Conservation (phyloP, 2,888 invertebrate species). For the Sisyra nigra region DNA sequence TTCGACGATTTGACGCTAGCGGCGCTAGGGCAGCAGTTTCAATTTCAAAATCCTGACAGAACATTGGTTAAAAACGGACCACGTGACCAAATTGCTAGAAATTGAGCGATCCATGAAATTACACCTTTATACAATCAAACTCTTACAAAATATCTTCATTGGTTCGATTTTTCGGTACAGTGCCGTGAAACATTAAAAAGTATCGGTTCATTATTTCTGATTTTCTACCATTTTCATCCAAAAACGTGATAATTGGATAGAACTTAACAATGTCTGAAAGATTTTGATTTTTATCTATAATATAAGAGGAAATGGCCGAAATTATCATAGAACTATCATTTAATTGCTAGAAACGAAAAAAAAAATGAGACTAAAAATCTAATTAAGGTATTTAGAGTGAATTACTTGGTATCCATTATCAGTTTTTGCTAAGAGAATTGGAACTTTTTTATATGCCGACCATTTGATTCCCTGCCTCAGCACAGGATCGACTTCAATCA, state of each 20-base stretch:
- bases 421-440: conserved; percentile 66
- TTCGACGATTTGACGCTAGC: no score
- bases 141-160: conserved; percentile 42
- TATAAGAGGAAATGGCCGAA: conserved; percentile 66
- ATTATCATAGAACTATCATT: conserved; percentile 91
- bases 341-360: conserved; percentile 46
- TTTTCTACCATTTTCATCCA: conserved; percentile 49
- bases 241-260: conserved; percentile 56
- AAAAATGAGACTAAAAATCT: conserved; percentile 1
- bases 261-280: conserved; percentile 55
- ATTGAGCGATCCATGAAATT: no score
- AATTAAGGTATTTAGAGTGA: no score
- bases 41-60: no score
- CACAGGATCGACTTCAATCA: conserved; percentile 96
- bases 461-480: conserved; percentile 80
- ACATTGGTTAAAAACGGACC: no score
- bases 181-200: conserved; percentile 64
- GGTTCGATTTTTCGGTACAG: conserved; percentile 31
- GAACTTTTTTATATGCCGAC: conserved; percentile 91
- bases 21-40: no score
- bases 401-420: conserved; percentile 57
- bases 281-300: conserved; percentile 40
- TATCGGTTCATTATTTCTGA: conserved; percentile 76
- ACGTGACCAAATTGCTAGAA: no score
- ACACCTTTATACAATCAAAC: no score